phyloP scores from a whole-genome alignment of 2,888 invertebrate genomes.

The Polietes domitor region DNA sequence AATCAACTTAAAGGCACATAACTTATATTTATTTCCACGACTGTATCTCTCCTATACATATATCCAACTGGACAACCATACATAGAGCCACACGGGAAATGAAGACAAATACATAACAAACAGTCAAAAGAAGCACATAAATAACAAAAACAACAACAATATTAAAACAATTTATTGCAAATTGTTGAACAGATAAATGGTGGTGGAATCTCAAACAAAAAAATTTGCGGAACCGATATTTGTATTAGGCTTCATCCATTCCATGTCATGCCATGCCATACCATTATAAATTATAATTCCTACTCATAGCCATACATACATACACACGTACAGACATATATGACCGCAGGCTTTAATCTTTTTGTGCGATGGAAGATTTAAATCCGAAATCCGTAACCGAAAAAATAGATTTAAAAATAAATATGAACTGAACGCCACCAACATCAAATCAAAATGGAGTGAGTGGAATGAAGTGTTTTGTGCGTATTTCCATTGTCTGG shows the following conservation, averaged over 20 bases:
- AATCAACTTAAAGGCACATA: too few species aligned
- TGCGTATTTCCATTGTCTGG: not conserved
- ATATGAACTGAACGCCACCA: not conserved
- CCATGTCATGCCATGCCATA: not conserved
- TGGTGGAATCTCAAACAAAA: not conserved
- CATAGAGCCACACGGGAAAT: too few species aligned
- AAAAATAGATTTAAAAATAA: not conserved
- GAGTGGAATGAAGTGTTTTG: not conserved
- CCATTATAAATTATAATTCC: not conserved
- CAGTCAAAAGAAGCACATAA: not conserved
- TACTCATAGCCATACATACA: not conserved
- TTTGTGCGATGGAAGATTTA: too few species aligned
- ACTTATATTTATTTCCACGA: not conserved
- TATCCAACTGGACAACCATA: too few species aligned
- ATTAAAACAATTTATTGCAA: constrained; percentile 2
- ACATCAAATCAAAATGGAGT: not conserved
- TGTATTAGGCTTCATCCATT: not conserved
- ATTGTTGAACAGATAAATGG: not conserved
- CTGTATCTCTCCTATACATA: not conserved
- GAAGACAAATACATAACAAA: not conserved
- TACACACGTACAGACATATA: not conserved
- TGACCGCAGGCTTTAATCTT: not conserved
- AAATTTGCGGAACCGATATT: not conserved
- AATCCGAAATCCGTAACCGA: not conserved
- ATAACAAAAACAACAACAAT: not conserved